A percentile compares a stretch with the other conserved stretches of the same genome.
Conservation (phyloP, 2,888 invertebrate species). For the Crepidodera aurea region DNA sequence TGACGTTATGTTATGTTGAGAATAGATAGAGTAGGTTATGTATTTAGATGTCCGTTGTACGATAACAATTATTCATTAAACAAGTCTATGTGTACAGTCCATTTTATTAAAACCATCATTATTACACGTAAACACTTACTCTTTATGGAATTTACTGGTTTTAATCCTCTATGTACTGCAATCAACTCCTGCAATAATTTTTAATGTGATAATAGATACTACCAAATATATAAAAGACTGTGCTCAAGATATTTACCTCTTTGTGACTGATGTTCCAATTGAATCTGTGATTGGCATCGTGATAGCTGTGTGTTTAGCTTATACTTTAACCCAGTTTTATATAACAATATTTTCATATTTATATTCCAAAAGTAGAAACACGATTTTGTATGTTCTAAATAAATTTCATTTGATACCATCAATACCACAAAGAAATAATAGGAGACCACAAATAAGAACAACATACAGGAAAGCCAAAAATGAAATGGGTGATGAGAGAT, state of each 20-base stretch:
- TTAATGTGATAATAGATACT: conserved; percentile 32
- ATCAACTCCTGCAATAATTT: background rate
- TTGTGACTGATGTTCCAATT: conserved; percentile 53
- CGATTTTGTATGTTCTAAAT: conserved; percentile 17
- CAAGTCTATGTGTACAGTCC: too few relatives aligned
- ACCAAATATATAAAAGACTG: conserved; percentile 26
- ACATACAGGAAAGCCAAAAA: conserved; percentile 9
- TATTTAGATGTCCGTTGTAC: too few relatives aligned
- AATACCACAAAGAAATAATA: background rate
- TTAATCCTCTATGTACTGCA: background rate
- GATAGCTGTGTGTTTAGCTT: conserved; percentile 47
- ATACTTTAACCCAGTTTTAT: conserved; percentile 51
- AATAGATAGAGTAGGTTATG: too few relatives aligned
- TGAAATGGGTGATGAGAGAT: conserved; percentile 52
- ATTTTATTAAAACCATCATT: too few relatives aligned
- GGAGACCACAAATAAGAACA: conserved; percentile 15
- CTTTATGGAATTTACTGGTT: conserved; percentile 11
- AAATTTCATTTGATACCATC: conserved; percentile 15
- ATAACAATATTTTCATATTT: conserved; percentile 40
- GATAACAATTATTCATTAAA: too few relatives aligned
- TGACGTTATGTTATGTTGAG: too few relatives aligned
- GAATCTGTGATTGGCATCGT: conserved; percentile 52
- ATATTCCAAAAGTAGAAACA: conserved; percentile 28
- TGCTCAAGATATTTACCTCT: conserved; percentile 36
- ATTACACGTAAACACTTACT: too few relatives aligned